Conservation (phyloP, 1,140 invertebrate species). For the Bombus terrestris region DNA sequence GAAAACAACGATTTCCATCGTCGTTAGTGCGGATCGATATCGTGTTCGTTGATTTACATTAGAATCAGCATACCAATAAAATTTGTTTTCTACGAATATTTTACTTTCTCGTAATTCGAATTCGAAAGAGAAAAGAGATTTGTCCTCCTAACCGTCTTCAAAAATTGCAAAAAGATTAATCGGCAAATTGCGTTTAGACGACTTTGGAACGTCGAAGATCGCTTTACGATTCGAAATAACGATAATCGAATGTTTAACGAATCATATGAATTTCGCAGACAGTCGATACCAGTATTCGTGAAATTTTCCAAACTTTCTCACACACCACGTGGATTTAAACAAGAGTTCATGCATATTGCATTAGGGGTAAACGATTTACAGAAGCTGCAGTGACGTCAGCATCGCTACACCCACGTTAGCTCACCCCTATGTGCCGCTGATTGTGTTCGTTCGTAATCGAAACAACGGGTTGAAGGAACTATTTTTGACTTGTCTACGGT, state of each 20-base stretch:
- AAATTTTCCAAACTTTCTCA: slow-evolving; percentile 24
- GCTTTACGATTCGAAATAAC: neutral
- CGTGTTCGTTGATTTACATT: neutral
- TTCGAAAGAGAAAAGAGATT: neutral
- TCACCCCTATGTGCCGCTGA: neutral
- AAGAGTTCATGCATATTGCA: slow-evolving; percentile 50
- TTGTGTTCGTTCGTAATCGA: neutral
- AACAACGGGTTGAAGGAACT: slow-evolving; percentile 1
- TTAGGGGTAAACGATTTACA: slow-evolving; percentile 39
- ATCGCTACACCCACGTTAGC: slow-evolving; percentile 1
- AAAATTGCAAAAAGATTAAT: neutral
- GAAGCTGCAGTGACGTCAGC: slow-evolving; percentile 44
- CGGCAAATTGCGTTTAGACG: neutral
- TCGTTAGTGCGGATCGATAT: neutral
- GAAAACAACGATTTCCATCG: neutral
- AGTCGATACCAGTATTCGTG: neutral
- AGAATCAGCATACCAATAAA: neutral
- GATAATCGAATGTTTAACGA: neutral
- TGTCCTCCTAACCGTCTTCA: neutral
- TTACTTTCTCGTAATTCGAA: neutral
- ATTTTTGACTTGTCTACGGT: neutral
- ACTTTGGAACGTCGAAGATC: neutral
- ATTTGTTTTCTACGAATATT: neutral
- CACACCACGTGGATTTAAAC: slow-evolving; percentile 2
- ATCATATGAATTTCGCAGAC: neutral